phyloP scores from a whole-genome alignment of 2,797 vertebrate genomes.

The Eutrigla gurnardus region DNA sequence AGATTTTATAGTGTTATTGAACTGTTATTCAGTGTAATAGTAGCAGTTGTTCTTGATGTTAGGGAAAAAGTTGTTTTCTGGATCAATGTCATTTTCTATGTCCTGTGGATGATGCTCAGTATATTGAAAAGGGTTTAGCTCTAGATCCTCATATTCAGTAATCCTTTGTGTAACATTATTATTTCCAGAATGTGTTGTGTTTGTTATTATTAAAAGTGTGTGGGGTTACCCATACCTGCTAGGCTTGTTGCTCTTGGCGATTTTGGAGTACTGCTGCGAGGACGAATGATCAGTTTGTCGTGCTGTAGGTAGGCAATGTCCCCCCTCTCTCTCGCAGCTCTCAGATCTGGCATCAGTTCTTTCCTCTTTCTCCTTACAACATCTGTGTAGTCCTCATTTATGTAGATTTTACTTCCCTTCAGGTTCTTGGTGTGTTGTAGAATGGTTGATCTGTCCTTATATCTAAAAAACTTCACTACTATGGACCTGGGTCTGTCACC shows the following conservation, averaged over 20 bases:
- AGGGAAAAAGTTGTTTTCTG: no score
- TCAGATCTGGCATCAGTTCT: not conserved
- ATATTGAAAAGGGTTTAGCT: no score
- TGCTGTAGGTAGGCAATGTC: not conserved
- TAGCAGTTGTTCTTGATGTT: no score
- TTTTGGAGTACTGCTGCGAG: not conserved
- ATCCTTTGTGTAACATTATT: no score
- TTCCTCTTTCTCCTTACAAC: not conserved
- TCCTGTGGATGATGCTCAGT: no score
- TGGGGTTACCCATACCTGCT: not conserved
- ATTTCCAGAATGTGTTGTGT: no score
- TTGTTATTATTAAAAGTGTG: no score
- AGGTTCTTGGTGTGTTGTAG: not conserved
- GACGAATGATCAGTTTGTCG: not conserved
- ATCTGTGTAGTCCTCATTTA: not conserved
- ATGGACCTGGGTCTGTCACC: not conserved
- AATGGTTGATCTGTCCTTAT: not conserved
- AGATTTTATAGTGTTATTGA: no score
- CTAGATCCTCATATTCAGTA: no score
- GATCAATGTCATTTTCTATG: no score
- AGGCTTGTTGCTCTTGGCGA: not conserved
- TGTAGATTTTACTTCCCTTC: not conserved
- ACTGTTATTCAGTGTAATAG: no score
- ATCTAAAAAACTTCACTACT: not conserved
- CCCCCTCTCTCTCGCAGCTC: not conserved